Base-by-base conservation (phyloP, 2,888 invertebrate species). In the Diloba caeruleocephala region DNA sequence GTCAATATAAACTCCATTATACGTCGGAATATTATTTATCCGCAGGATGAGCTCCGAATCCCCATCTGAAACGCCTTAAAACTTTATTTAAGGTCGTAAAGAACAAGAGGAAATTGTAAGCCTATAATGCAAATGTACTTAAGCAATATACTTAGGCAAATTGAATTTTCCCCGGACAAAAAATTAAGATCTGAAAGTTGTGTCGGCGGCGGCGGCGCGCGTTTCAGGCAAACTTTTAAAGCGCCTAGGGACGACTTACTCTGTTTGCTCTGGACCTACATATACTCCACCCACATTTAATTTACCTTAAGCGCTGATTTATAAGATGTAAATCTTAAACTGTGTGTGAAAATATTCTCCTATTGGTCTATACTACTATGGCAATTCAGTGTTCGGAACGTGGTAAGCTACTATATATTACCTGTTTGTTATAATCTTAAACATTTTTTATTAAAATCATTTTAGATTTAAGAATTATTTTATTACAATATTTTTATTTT, bases 111-210 rank as follows among this genome's bases (percentile, higher is more conserved):
- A 71, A 74, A 76, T 75, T 67, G 74, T 80, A 80, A 84, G 78
- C 74, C 71, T 65, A 61, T 79, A 84, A 82, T 79, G 61, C 75
- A 72, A 78, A 80, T 74, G 72, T 78, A 76, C 75, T 75, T 79
- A 80, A 78, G 71, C 69, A 74, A 65, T 71, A 65, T 78, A 78
- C 79, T 82, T 79, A 76, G 76, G 67, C 65, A 75, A 82, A 82
- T 81, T 77, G 77, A 78, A 72, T 83, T 78, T 78, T 51, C 39
- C 46, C 51, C 51, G 54, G 55, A 64, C 53, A 65, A 65, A 75
- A 76, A 72, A 73, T 65, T 53, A 64, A 59, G 52, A 50, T 56
- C 53, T 66, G 37, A 34, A 60, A 69, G 61, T 66, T 57, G 45
- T 45, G 53, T 58, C 50, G 41, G 21, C 15, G 31, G 28, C 34